Percentiles rank a stretch among this genome's conserved stretches.
Evolutionary conservation across 1,140 invertebrate species (phyloP).

Genomic region (Stenopsyche tienmushanensis): DNA sequence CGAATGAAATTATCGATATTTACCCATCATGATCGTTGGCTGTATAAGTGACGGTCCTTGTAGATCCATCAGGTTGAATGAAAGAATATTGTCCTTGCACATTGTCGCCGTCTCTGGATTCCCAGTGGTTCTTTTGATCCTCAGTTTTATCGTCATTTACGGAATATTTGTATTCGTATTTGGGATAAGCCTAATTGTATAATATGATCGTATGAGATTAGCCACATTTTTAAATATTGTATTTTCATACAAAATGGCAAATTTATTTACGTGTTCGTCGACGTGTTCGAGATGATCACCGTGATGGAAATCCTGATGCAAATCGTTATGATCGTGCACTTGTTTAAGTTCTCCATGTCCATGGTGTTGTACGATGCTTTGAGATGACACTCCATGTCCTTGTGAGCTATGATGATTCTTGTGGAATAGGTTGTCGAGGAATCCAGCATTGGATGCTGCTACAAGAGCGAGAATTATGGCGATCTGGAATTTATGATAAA

Average conservation of each 20-base stretch:
- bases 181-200: slow-evolving; percentile 60
- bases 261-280: not conserved
- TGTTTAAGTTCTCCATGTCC: too few relatives aligned
- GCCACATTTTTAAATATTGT: not conserved
- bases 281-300: slow-evolving; percentile 8
- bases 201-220: not conserved
- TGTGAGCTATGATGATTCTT: slow-evolving; percentile 33
- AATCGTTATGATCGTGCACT: slow-evolving; percentile 3
- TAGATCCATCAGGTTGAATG: slow-evolving; percentile 58
- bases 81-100: slow-evolving; percentile 61
- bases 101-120: slow-evolving; percentile 62
- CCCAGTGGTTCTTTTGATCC: slow-evolving; percentile 67
- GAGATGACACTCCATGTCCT: slow-evolving; percentile 19
- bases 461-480: slow-evolving; percentile 50
- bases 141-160: slow-evolving; percentile 72
- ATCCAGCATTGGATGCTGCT: slow-evolving; percentile 51
- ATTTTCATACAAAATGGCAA: not conserved
- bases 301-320: slow-evolving; percentile 3
- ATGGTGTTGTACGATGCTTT: slow-evolving; percentile 12
- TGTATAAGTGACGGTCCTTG: slow-evolving; percentile 59
- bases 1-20: slow-evolving; percentile 39
- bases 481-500: not conserved
- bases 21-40: slow-evolving; percentile 59
- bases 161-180: slow-evolving; percentile 73
- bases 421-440: slow-evolving; percentile 46